Conservation (phyloP, 2,888 invertebrate species). For the Endotricha flammealis region DNA sequence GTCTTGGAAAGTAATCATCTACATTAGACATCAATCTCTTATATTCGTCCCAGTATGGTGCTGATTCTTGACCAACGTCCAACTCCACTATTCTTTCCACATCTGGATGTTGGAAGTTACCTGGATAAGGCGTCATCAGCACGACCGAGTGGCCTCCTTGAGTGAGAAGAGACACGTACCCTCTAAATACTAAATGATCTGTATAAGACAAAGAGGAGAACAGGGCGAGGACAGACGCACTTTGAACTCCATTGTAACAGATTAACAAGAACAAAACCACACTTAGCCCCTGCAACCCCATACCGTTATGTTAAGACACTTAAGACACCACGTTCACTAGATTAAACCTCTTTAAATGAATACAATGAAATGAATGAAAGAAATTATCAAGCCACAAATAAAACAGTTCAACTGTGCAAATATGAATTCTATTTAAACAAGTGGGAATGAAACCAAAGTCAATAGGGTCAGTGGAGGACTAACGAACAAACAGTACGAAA, state of each 20-base stretch:
- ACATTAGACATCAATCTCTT: constrained; percentile 47
- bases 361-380: constrained; percentile 26
- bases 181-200: constrained; percentile 62
- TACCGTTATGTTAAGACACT: constrained; percentile 21
- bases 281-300: constrained; percentile 31
- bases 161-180: constrained; percentile 52
- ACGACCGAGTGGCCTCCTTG: constrained; percentile 55
- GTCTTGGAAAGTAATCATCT: constrained; percentile 51
- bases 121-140: constrained; percentile 67
- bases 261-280: constrained; percentile 30
- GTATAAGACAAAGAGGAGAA: constrained; percentile 62
- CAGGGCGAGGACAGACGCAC: constrained; percentile 54
- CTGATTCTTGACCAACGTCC: constrained; percentile 56
- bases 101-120: constrained; percentile 53
- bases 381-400: constrained; percentile 4
- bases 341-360: constrained; percentile 22
- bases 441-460: not conserved
- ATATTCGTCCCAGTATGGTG: constrained; percentile 55
- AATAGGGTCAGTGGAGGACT: not conserved
- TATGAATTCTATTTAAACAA: constrained; percentile 26
- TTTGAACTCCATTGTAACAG: constrained; percentile 29
- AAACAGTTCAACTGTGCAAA: constrained; percentile 40
- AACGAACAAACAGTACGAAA: not conserved
- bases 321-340: constrained; percentile 12
- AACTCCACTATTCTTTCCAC: constrained; percentile 54